Evolutionary conservation across 92 coral and sea anemone genomes (phyloP).

Genomic region (Epizoanthus fatuus): DNA sequence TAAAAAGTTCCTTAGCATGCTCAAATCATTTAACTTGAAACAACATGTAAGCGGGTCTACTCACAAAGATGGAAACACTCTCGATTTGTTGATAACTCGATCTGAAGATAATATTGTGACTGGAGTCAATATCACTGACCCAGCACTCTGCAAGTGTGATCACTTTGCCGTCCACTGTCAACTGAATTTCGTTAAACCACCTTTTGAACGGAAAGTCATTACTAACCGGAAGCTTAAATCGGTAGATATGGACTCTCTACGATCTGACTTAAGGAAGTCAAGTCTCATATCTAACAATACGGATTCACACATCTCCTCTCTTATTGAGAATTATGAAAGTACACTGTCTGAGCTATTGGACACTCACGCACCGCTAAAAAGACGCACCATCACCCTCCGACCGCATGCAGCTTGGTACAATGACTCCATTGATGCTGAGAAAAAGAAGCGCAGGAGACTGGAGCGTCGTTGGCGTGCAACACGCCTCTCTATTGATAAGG

Average conservation of each 20-base stretch:
- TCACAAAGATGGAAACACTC: constrained; percentile 10
- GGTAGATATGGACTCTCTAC: no score
- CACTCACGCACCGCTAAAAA: neutral
- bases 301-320: neutral
- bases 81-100: constrained; percentile 24
- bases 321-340: neutral
- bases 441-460: neutral
- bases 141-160: neutral
- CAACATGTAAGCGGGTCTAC: constrained; percentile 23
- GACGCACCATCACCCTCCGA: neutral
- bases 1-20: constrained; percentile 23
- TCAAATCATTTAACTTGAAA: constrained; percentile 29
- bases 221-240: no score
- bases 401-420: no score
- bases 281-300: neutral
- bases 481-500: neutral
- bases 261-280: neutral
- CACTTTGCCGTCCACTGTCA: neutral
- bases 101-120: constrained; percentile 31
- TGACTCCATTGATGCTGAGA: neutral
- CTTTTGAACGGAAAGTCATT: no score
- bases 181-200: constrained; percentile 3
- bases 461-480: neutral
- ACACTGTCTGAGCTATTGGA: neutral
- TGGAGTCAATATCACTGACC: constrained; percentile 1